phyloP scores from a whole-genome alignment of 2,888 invertebrate species.

The Platycheirus rosarum region DNA sequence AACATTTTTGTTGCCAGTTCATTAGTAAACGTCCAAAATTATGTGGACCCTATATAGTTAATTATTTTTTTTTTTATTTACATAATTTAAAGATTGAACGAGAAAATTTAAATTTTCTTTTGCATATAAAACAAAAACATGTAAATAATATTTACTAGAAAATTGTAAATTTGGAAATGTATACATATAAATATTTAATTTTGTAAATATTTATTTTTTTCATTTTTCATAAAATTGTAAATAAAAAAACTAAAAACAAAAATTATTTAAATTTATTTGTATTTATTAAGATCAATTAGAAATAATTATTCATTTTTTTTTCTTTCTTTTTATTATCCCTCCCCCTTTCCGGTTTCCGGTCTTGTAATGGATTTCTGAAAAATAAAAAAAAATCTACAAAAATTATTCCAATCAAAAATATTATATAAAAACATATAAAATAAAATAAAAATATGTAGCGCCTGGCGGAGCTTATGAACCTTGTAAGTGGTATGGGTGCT shows the following conservation, averaged over 20 bases:
- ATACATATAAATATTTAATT: too few species aligned
- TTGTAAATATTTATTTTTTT: conserved; percentile 19
- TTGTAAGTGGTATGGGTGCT: conserved; percentile 83
- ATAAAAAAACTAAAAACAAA: conserved; percentile 37
- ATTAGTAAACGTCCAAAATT: conserved; percentile 45
- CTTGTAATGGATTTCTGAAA: conserved; percentile 72
- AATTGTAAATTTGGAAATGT: conserved; percentile 33
- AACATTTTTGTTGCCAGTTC: conserved; percentile 59
- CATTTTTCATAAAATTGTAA: conserved; percentile 37
- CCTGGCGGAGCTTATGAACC: conserved; percentile 82
- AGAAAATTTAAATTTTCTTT: conserved; percentile 60
- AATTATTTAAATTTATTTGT: conserved; percentile 5
- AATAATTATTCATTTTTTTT: conserved; percentile 56
- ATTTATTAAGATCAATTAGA: conserved; percentile 35
- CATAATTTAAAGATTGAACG: conserved; percentile 56
- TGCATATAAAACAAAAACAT: conserved; percentile 47
- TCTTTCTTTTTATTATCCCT: conserved; percentile 62
- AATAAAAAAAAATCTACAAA: conserved; percentile 58
- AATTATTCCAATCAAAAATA: conserved; percentile 66
- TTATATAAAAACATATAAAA: conserved; percentile 62
- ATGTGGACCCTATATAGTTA: conserved; percentile 27
- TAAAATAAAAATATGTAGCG: conserved; percentile 78
- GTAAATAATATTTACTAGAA: conserved; percentile 63
- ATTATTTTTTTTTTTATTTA: conserved; percentile 20
- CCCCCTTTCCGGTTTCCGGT: conserved; percentile 72